Evolutionary conservation across 2,113 vertebrate species (phyloP).

Genomic region (Dicrurus megarhynchus): DNA sequence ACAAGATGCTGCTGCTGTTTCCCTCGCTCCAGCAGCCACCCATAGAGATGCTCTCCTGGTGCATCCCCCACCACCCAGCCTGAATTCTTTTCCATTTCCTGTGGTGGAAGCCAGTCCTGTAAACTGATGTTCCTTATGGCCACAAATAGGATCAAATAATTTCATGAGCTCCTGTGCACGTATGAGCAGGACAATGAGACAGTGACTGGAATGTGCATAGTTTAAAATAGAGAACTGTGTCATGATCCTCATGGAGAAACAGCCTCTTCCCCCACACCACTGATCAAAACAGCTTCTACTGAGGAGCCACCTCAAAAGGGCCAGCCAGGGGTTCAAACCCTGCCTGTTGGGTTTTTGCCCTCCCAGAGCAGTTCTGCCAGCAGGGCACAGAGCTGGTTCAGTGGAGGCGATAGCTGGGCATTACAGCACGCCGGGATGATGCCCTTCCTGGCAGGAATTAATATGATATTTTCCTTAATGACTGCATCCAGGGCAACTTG

Average conservation of each 20-base stretch:
- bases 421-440: background rate
- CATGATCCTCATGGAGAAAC: rapidly evolving
- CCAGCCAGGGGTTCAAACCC: background rate
- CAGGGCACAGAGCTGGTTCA: background rate
- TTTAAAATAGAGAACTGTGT: background rate
- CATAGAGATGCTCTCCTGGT: background rate
- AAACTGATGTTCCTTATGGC: background rate
- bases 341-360: background rate
- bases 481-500: background rate
- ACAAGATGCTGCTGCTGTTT: background rate
- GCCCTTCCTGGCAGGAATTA: background rate
- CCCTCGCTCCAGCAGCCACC: rapidly evolving
- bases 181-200: background rate
- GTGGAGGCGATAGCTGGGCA: rapidly evolving
- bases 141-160: background rate
- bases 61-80: background rate
- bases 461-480: background rate
- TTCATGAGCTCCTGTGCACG: background rate
- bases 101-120: background rate
- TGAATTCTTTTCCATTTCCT: background rate
- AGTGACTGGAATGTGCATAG: rapidly evolving
- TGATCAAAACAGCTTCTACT: background rate
- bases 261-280: background rate
- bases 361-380: background rate
- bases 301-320: background rate